A percentile compares a stretch with the other conserved stretches of the same genome.
phyloP scores from a whole-genome alignment of 2,888 invertebrate genomes.

The Ptilodon capucinus region DNA sequence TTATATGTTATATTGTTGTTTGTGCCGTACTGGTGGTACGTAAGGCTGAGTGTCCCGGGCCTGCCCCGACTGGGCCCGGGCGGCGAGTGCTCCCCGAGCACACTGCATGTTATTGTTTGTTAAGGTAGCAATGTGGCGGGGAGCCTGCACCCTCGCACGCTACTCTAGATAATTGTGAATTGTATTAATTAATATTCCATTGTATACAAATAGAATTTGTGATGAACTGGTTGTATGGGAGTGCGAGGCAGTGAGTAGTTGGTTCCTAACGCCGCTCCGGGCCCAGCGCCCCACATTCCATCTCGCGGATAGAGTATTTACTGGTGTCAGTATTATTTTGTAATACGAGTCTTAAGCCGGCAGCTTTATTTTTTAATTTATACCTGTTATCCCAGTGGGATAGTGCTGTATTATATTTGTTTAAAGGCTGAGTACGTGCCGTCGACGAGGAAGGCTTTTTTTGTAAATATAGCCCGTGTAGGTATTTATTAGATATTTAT shows the following conservation, averaged over 20 bases:
- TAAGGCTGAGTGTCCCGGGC: conserved; percentile 40
- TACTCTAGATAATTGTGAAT: conserved; percentile 62
- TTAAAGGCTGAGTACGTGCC: conserved; percentile 76
- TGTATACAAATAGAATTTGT: conserved; percentile 71
- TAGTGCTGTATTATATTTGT: conserved; percentile 81
- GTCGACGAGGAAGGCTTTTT: conserved; percentile 71
- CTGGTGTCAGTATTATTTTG: conserved; percentile 82
- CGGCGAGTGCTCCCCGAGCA: conserved; percentile 33
- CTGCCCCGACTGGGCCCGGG: conserved; percentile 31
- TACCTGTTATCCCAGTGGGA: conserved; percentile 78
- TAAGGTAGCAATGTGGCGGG: conserved; percentile 52
- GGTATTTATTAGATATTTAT: conserved; percentile 84
- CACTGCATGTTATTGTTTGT: conserved; percentile 69
- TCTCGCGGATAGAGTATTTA: conserved; percentile 73
- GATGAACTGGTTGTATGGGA: conserved; percentile 63
- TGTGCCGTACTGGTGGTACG: conserved; percentile 59
- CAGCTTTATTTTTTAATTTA: conserved; percentile 82
- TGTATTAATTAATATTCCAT: conserved; percentile 74
- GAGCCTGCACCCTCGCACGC: conserved; percentile 25
- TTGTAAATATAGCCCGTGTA: conserved; percentile 81
- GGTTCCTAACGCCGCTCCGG: conserved; percentile 63
- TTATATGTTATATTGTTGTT: conserved; percentile 72
- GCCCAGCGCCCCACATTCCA: conserved; percentile 72
- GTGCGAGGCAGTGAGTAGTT: conserved; percentile 63
- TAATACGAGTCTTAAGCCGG: conserved; percentile 79